These are phyloP conservation scores for Cosmorhoe ocellata DNA, from an alignment of 2,888 invertebrate species.

Conservation along the genomic window DNA sequence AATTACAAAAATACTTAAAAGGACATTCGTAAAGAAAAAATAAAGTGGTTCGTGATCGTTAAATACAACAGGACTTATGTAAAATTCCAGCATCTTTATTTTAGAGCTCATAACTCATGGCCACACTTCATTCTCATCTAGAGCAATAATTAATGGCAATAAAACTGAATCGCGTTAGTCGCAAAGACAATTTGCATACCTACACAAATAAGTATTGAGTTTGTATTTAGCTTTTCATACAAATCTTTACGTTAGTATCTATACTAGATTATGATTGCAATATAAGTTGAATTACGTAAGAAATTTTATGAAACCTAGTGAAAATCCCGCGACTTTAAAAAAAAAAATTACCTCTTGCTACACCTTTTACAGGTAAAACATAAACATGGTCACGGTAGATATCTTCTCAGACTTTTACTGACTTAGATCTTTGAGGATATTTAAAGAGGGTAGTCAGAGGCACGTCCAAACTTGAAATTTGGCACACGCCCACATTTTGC, in stretches of 20 bases:
- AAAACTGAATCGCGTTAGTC: slow-evolving; percentile 40
- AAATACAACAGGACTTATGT: slow-evolving; percentile 41
- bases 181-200: background rate
- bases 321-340: too few relatives aligned
- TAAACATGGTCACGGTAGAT: too few relatives aligned
- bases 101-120: slow-evolving; percentile 43
- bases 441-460: too few relatives aligned
- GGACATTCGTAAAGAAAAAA: slow-evolving; percentile 26
- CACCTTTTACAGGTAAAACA: too few relatives aligned
- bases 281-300: too few relatives aligned
- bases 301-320: too few relatives aligned
- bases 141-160: slow-evolving; percentile 46
- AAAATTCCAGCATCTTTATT: slow-evolving; percentile 49
- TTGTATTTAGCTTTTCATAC: background rate
- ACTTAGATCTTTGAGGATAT: too few relatives aligned
- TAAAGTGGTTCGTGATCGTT: slow-evolving; percentile 32
- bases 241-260: background rate
- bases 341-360: too few relatives aligned
- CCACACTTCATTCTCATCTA: slow-evolving; percentile 33
- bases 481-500: too few relatives aligned
- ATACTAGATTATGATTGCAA: too few relatives aligned
- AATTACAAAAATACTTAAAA: slow-evolving; percentile 28
- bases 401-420: too few relatives aligned
- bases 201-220: slow-evolving; percentile 3
- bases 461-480: too few relatives aligned